A percentile compares a stretch with the other conserved stretches of the same genome.
Evolutionary conservation across 2,113 vertebrate genomes (phyloP).

Genomic region (Pteropus alecto): DNA sequence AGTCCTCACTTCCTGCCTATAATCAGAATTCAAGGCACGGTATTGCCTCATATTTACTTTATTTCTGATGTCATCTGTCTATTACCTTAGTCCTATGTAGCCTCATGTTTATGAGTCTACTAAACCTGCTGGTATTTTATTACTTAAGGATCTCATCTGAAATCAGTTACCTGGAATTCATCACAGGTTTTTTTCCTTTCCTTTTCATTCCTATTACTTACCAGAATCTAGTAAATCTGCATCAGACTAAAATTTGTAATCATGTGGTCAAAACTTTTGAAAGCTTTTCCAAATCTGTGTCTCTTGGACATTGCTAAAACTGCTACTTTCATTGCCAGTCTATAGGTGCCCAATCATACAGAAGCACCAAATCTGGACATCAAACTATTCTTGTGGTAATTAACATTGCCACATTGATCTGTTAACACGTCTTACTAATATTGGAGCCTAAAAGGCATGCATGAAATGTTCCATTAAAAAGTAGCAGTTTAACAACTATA

Average conservation of each 20-base stretch:
- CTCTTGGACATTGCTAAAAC: neutral
- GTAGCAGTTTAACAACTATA: neutral
- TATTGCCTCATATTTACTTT: neutral
- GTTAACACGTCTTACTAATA: neutral
- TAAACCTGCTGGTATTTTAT: conserved; percentile 8
- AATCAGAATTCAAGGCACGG: neutral
- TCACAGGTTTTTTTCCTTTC: neutral
- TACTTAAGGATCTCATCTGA: neutral
- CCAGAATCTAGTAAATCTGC: neutral
- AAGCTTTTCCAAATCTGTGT: conserved; percentile 7
- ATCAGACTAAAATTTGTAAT: neutral
- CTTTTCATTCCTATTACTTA: conserved; percentile 18
- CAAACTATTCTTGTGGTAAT: neutral
- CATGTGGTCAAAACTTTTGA: neutral
- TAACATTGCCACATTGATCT: neutral
- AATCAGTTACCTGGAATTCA: conserved; percentile 35
- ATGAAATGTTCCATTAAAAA: conserved; percentile 12
- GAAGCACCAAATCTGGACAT: neutral
- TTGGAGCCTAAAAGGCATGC: neutral
- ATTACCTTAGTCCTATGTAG: neutral
- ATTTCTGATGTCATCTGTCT: conserved; percentile 13
- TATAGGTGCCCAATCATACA: neutral
- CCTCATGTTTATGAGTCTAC: neutral
- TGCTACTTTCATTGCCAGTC: neutral
- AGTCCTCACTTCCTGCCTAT: neutral